These are phyloP conservation scores for Morpho deidamia DNA, from an alignment of 2,888 invertebrate genomes.

Conservation along the genomic window DNA sequence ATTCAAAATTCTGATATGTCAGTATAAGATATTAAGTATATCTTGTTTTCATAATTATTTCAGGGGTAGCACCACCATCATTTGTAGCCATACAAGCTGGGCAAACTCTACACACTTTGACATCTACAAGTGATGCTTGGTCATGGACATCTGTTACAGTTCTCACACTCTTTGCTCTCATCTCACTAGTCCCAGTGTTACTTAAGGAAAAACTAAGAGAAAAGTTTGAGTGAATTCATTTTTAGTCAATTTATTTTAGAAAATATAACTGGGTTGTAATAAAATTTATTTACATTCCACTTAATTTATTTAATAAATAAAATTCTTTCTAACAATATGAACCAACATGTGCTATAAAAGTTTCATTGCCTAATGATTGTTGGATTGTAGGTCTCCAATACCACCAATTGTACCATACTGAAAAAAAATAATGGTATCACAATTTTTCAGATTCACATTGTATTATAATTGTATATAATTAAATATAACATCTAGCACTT, in stretches of 20 bases:
- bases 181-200: slow-evolving; percentile 93
- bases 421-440: slow-evolving; percentile 40
- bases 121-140: slow-evolving; percentile 91
- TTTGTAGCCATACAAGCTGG: slow-evolving; percentile 99
- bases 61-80: slow-evolving; percentile 97
- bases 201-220: slow-evolving; percentile 88
- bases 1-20: too few relatives aligned
- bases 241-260: slow-evolving; percentile 54
- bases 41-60: slow-evolving; percentile 23
- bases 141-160: slow-evolving; percentile 92
- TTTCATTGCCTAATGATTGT: slow-evolving; percentile 76
- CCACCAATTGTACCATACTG: slow-evolving; percentile 92
- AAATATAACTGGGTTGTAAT: slow-evolving; percentile 30
- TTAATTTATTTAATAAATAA: slow-evolving; percentile 3
- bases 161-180: slow-evolving; percentile 86
- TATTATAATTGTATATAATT: background rate
- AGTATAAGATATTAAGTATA: too few relatives aligned
- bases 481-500: background rate
- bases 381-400: slow-evolving; percentile 86
- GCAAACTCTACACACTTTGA: slow-evolving; percentile 95
- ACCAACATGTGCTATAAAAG: slow-evolving; percentile 82
- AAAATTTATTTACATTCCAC: slow-evolving; percentile 60
- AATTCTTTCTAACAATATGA: slow-evolving; percentile 80
- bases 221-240: slow-evolving; percentile 83
- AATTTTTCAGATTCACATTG: background rate